Percentiles rank a stretch among this genome's conserved stretches.
These are phyloP conservation scores for Cydia pomonella DNA, from an alignment of 1,140 invertebrate genomes.

Conservation along the genomic window DNA sequence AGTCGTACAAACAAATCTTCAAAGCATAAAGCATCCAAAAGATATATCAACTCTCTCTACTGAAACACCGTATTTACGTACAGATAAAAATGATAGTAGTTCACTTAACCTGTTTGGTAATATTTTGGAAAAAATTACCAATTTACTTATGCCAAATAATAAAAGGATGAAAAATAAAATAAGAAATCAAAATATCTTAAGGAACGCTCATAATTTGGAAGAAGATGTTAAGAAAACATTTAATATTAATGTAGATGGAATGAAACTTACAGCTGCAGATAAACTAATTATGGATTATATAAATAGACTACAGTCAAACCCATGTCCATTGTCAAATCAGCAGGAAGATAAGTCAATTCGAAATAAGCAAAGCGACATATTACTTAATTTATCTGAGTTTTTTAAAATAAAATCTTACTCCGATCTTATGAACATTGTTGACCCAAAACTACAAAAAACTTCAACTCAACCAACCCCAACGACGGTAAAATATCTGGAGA, in stretches of 20 bases:
- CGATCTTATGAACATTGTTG: constrained; percentile 55
- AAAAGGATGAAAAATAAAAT: constrained; percentile 54
- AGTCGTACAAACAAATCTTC: constrained; percentile 50
- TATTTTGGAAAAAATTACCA: constrained; percentile 61
- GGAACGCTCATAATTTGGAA: constrained; percentile 30
- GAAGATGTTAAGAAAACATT: constrained; percentile 46
- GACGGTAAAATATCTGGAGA: background rate
- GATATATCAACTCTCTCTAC: background rate
- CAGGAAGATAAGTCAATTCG: constrained; percentile 38
- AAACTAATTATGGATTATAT: constrained; percentile 66
- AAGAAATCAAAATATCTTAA: constrained; percentile 50
- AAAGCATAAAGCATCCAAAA: constrained; percentile 42
- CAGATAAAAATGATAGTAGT: constrained; percentile 42
- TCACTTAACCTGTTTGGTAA: constrained; percentile 58
- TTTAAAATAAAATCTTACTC: constrained; percentile 65
- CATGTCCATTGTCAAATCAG: constrained; percentile 47
- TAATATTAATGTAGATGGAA: constrained; percentile 48
- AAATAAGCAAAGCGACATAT: constrained; percentile 56
- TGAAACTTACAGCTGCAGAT: constrained; percentile 59
- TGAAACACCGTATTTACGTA: constrained; percentile 8
- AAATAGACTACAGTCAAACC: constrained; percentile 58
- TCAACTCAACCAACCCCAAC: constrained; percentile 24
- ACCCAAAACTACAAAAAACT: constrained; percentile 39
- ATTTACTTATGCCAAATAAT: constrained; percentile 52
- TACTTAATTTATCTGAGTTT: constrained; percentile 68